Base-by-base conservation (phyloP, 2,888 invertebrate species). In the Polyommatus iphigenia region DNA sequence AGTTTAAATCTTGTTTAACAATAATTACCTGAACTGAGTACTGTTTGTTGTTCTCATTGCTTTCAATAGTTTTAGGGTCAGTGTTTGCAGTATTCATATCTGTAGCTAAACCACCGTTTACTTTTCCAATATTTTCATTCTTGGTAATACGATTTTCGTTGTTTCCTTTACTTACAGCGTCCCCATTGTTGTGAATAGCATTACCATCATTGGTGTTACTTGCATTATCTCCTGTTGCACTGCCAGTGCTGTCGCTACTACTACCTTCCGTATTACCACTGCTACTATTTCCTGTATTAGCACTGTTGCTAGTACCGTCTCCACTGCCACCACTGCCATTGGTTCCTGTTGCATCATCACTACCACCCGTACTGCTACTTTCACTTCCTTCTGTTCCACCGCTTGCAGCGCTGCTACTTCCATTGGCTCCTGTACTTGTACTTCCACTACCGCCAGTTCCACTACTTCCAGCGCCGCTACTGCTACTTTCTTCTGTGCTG, bases 141-240 rank as follows among this genome's bases (percentile, higher is more conserved):
- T n/a, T 46, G 5, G 15, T 54, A 54, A 41, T 15, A 41, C 10
- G 1, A 67, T 18, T 67, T 29, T 20, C 15, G 10, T n/a, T n/a
- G 59, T 59, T 20, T 10, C 10, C 59, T n/a, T n/a, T n/a, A 59
- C 20, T 59, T 59, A 24, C 20, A 62, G 20, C 24, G 24, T 62
- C 10, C 13, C 13, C 13, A 15, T n/a, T n/a, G 36, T 36, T 36
- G n/a, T 18, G 32, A 41, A 41, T 20, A 29, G 1, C n/a, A 32
- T 46, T 77, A 80, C 90, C 20, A 59, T 59, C 54, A 54, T 36
- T 72, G 15, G 20, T 41, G 20, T 41, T 71, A 71, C 29, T 54
- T 54, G 13, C 29, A 71, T 32, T 18, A 24, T 71, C 71, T 10
- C 32, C 29, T 29, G 24, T 13, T 71, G 29, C 15, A 18, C 54